Evolutionary conservation across 2,797 vertebrate genomes (phyloP).

Genomic region (Rhinichthys osculus): DNA sequence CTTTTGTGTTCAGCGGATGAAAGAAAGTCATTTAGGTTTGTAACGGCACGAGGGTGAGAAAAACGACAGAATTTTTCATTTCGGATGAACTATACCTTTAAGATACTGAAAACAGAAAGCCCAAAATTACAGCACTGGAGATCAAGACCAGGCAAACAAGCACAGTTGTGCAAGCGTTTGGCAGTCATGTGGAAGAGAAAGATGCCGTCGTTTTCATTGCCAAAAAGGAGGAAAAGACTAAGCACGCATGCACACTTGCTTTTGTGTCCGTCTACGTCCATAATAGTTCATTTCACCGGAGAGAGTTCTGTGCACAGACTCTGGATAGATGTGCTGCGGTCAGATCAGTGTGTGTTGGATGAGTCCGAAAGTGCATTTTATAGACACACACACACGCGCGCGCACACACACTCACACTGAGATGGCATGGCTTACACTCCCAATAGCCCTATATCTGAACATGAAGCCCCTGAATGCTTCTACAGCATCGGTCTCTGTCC

Average conservation of each 20-base stretch:
- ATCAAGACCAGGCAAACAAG: conserved; percentile 60
- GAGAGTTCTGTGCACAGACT: conserved; percentile 11
- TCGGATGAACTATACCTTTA: conserved; percentile 6
- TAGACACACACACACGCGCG: conserved; percentile 26
- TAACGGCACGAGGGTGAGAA: neutral
- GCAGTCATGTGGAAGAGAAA: conserved; percentile 64
- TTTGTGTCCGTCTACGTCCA: neutral
- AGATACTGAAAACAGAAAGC: conserved; percentile 61
- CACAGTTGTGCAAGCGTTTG: conserved; percentile 71
- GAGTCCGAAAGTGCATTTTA: conserved; percentile 43
- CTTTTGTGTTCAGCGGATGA: neutral
- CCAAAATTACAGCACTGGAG: conserved; percentile 62
- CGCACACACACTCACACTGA: conserved; percentile 10
- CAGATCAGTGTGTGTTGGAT: conserved; percentile 27
- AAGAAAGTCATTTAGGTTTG: neutral
- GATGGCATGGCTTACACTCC: conserved; percentile 55
- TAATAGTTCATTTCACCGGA: conserved; percentile 19
- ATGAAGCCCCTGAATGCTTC: conserved; percentile 68
- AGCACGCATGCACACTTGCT: conserved; percentile 17
- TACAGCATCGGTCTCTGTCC: conserved; percentile 32
- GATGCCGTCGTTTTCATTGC: conserved; percentile 37
- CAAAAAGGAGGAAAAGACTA: conserved; percentile 32
- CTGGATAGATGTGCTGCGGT: conserved; percentile 24
- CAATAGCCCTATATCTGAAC: conserved; percentile 73
- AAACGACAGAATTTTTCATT: neutral